Evolutionary conservation across 2,888 invertebrate species (phyloP).

Genomic region (Sarcophaga subvicina): DNA sequence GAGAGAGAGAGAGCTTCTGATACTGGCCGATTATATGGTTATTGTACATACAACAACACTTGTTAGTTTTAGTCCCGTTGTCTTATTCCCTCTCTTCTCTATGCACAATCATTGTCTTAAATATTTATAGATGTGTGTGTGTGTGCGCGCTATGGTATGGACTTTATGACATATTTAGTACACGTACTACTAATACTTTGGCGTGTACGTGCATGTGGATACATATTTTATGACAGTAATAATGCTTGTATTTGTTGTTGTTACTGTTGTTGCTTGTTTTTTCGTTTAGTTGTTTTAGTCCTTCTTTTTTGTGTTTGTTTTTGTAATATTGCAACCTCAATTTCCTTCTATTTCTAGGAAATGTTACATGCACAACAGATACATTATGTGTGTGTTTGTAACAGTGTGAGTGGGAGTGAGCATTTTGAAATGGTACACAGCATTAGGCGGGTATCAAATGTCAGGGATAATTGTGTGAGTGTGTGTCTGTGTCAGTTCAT

Average conservation of each 20-base stretch:
- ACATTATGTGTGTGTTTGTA: constrained; percentile 5
- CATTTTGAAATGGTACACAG: background rate
- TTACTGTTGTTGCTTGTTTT: background rate
- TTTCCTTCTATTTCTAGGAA: background rate
- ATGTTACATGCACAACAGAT: constrained; percentile 14
- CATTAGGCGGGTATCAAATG: background rate
- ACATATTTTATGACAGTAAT: no score
- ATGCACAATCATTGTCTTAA: background rate
- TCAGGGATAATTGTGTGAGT: background rate
- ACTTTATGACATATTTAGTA: constrained; percentile 27
- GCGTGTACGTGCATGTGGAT: background rate
- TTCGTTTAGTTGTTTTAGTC: background rate
- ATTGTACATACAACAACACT: no score
- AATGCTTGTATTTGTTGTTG: background rate
- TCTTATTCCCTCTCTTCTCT: no score
- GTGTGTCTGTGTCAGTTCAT: background rate
- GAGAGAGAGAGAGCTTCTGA: no score
- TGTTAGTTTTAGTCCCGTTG: no score
- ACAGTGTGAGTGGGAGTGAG: background rate
- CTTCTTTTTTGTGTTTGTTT: background rate
- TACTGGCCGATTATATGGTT: no score
- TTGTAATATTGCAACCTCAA: background rate
- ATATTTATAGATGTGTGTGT: background rate
- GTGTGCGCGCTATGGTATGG: background rate
- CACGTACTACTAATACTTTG: no score